Percentiles rank a stretch among this genome's conserved stretches.
Conservation (phyloP, 2,113 vertebrate species). For the Reinhardtius hippoglossoides region DNA sequence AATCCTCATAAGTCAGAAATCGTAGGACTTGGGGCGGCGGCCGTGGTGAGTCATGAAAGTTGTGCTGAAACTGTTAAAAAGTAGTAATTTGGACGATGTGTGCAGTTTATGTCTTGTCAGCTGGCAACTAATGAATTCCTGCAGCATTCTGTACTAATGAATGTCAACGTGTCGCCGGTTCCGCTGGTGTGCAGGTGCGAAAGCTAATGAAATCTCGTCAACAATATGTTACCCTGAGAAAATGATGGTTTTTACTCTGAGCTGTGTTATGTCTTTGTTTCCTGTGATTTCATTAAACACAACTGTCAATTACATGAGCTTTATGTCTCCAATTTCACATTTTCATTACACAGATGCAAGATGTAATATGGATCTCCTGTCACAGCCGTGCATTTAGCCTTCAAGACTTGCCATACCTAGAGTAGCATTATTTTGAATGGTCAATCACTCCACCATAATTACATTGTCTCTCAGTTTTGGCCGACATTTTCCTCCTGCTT, state of each 20-base stretch:
- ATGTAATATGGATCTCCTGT: slow-evolving; percentile 75
- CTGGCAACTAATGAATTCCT: slow-evolving; percentile 58
- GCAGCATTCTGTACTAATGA: slow-evolving; percentile 58
- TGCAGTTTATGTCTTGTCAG: slow-evolving; percentile 37
- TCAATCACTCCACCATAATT: slow-evolving; percentile 67
- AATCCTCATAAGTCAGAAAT: slow-evolving; percentile 21
- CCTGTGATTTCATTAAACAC: slow-evolving; percentile 51
- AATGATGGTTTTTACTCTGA: not conserved
- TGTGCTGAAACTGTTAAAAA: slow-evolving; percentile 28
- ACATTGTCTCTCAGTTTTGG: slow-evolving; percentile 64
- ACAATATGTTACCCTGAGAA: slow-evolving; percentile 33
- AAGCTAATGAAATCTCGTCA: slow-evolving; percentile 57
- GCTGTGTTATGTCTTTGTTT: slow-evolving; percentile 39
- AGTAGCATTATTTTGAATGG: slow-evolving; percentile 74
- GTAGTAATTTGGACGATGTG: slow-evolving; percentile 4
- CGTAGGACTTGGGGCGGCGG: not conserved
- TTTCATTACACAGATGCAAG: slow-evolving; percentile 77
- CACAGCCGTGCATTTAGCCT: slow-evolving; percentile 57
- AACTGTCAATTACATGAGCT: slow-evolving; percentile 76
- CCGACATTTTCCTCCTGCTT: slow-evolving; percentile 58
- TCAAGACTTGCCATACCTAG: slow-evolving; percentile 60
- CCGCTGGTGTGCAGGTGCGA: slow-evolving; percentile 57
- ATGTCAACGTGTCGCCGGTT: slow-evolving; percentile 50
- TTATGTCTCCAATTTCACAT: slow-evolving; percentile 80
- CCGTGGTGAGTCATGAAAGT: slow-evolving; percentile 7